Evolutionary conservation across 2,113 vertebrate genomes (phyloP).

Genomic region (Shinisaurus crocodilurus): DNA sequence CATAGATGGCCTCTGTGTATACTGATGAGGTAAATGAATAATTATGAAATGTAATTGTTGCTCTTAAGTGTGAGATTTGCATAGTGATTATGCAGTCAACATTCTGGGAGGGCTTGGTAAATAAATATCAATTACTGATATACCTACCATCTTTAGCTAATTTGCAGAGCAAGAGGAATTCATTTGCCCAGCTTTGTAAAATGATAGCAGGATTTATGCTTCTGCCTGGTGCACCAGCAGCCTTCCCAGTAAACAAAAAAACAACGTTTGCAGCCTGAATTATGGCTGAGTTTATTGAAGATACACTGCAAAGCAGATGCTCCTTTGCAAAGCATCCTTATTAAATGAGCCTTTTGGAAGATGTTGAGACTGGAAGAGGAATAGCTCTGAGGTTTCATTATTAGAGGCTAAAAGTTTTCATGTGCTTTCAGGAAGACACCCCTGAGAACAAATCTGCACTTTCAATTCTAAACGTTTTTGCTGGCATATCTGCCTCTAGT

Average conservation of each 20-base stretch:
- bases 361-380: slow-evolving; percentile 14
- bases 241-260: slow-evolving; percentile 34
- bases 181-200: slow-evolving; percentile 33
- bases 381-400: slow-evolving; percentile 2
- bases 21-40: slow-evolving; percentile 20
- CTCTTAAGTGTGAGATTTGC: slow-evolving; percentile 34
- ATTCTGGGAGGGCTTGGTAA: slow-evolving; percentile 39
- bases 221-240: slow-evolving; percentile 25
- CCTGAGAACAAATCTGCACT: background rate
- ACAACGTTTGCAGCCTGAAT: slow-evolving; percentile 32
- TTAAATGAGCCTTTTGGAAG: slow-evolving; percentile 30
- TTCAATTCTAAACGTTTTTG: slow-evolving; percentile 1
- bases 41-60: slow-evolving; percentile 24
- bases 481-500: background rate
- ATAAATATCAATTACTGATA: slow-evolving; percentile 51
- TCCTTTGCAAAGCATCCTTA: slow-evolving; percentile 36
- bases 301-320: slow-evolving; percentile 15
- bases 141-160: slow-evolving; percentile 37
- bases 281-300: slow-evolving; percentile 32
- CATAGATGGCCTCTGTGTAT: background rate
- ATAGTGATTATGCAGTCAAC: slow-evolving; percentile 36
- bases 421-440: slow-evolving; percentile 2
- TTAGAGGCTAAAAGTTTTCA: slow-evolving; percentile 20
- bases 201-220: slow-evolving; percentile 40
- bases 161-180: slow-evolving; percentile 40